phyloP scores from a whole-genome alignment of 2,113 vertebrate species.

The Tympanuchus pallidicinctus region DNA sequence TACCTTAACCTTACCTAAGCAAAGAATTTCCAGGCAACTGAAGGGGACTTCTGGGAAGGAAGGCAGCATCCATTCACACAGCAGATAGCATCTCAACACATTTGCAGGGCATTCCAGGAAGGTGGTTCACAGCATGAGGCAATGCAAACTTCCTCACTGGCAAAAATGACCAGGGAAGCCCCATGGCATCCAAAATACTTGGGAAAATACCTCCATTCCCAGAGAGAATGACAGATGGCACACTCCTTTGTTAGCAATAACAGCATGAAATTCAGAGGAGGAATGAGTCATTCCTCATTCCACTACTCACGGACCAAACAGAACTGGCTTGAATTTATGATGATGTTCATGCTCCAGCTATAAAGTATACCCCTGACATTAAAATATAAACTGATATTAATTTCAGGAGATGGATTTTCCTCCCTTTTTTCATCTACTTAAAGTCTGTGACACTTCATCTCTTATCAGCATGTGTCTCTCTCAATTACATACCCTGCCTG shows the following conservation, averaged over 20 bases:
- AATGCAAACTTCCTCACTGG: neutral
- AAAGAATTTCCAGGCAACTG: neutral
- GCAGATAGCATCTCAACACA: neutral
- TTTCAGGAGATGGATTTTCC: neutral
- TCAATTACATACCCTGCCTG: neutral
- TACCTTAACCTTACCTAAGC: neutral
- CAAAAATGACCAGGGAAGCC: neutral
- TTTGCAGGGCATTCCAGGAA: neutral
- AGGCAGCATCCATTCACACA: neutral
- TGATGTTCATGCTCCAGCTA: neutral
- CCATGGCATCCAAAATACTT: neutral
- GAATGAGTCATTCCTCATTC: neutral
- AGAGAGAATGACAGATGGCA: neutral
- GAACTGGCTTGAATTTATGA: neutral
- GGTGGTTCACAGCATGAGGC: neutral
- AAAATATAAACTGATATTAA: neutral
- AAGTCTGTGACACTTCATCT: accelerated
- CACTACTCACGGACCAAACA: neutral
- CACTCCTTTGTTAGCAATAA: neutral
- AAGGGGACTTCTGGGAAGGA: neutral
- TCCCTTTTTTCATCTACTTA: neutral
- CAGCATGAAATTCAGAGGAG: neutral
- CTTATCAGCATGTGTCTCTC: neutral
- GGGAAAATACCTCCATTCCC: slow-evolving; percentile 8
- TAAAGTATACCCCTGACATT: neutral